phyloP scores from a whole-genome alignment of 2,113 vertebrate species.

The Pelmatolapia mariae region DNA sequence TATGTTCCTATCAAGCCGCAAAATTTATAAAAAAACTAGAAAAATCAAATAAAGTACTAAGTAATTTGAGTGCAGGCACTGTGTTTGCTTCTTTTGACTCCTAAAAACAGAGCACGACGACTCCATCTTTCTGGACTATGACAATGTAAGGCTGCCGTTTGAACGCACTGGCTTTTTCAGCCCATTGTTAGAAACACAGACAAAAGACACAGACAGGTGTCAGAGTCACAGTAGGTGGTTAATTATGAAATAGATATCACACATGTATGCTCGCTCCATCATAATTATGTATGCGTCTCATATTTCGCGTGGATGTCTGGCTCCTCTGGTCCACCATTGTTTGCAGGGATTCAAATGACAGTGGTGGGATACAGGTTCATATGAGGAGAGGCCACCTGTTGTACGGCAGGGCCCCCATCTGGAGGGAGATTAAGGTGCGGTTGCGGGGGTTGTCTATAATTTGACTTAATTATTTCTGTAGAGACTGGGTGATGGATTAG shows the following conservation, averaged over 20 bases:
- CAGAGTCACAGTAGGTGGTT: conserved; percentile 29
- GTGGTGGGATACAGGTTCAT: conserved; percentile 48
- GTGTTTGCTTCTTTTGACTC: not conserved
- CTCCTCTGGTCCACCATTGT: conserved; percentile 26
- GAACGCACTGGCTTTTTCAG: not conserved
- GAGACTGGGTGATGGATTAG: conserved; percentile 60
- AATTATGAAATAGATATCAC: conserved; percentile 47
- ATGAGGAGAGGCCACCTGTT: conserved; percentile 68
- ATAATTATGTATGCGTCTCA: conserved; percentile 30
- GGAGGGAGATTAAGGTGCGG: conserved; percentile 49
- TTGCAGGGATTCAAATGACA: conserved; percentile 48
- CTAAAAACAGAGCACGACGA: not conserved
- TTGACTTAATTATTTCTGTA: conserved; percentile 61
- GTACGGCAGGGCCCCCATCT: conserved; percentile 61
- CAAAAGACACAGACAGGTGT: conserved; percentile 44
- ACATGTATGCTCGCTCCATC: not conserved
- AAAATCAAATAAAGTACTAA: not conserved
- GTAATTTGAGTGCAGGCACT: fast-evolving
- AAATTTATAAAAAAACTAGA: not conserved
- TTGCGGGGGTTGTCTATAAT: conserved; percentile 37
- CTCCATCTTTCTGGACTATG: not conserved
- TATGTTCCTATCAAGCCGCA: fast-evolving
- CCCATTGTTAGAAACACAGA: not conserved
- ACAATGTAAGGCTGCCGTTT: not conserved
- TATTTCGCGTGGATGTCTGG: conserved; percentile 11